A percentile compares a stretch with the other conserved stretches of the same genome.
These are phyloP conservation scores for Dicyrtomina minuta DNA, from an alignment of 2,888 invertebrate species.

Conservation along the genomic window DNA sequence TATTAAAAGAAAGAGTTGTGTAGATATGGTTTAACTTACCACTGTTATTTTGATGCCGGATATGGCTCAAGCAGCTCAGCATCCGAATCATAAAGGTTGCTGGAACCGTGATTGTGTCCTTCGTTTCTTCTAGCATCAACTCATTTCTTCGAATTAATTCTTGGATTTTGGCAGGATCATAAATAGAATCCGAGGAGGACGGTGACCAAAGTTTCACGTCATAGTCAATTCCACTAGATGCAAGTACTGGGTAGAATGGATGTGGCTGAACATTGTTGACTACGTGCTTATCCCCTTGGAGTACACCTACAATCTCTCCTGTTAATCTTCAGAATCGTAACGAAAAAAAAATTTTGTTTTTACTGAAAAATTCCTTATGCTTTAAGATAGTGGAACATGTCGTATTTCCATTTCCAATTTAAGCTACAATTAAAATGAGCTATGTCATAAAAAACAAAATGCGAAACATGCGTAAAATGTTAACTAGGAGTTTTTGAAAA, in stretches of 20 bases:
- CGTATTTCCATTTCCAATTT: no score
- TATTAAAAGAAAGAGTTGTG: no score
- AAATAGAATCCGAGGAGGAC: not conserved
- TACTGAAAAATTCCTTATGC: no score
- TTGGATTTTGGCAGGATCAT: not conserved
- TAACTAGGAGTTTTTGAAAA: no score
- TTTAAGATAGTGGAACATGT: no score
- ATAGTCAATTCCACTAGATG: conserved; percentile 85
- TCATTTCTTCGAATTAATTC: conserved; percentile 64
- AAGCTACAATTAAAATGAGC: no score
- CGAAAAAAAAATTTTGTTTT: no score
- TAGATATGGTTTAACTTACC: not conserved
- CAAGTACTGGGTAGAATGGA: conserved; percentile 71
- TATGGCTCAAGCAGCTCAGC: conserved; percentile 68
- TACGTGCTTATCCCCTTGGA: conserved; percentile 78
- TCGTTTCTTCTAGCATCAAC: conserved; percentile 80
- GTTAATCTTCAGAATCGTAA: conserved; percentile 61
- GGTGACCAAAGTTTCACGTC: conserved; percentile 83
- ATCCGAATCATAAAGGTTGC: conserved; percentile 81
- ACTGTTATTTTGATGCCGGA: not conserved
- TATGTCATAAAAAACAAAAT: no score
- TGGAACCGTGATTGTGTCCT: conserved; percentile 83
- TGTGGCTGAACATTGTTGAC: conserved; percentile 66
- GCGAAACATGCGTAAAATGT: no score
- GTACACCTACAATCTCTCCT: conserved; percentile 69